Evolutionary conservation across 2,888 invertebrate genomes (phyloP), one percentile per base, ranked within the genome.

Genomic region (Anthrax anthrax): DNA sequence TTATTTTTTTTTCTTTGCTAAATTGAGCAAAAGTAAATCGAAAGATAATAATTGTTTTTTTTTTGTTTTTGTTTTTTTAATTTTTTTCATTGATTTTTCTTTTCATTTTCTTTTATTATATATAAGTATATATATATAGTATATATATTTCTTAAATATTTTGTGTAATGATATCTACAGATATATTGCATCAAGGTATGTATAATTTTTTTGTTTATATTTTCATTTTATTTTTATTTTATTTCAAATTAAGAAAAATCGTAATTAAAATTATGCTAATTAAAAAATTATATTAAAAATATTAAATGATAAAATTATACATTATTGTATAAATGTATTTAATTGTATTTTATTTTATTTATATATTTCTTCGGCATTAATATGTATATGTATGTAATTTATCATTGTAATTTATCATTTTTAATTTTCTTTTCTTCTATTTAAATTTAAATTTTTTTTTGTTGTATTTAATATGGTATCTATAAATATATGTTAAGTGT

Each of bases 11-110:
- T 55, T 54, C 58, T 60, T 57, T 61, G 63, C 63, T 65, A 62
- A 64, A 65, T 65, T 64, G 65, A 64, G 65, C 64, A 64, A 64
- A 63, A 62, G 50, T 51, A 55, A 56, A 56, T 56, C 54, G 55
- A 56, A 52, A 53, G 54, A 54, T 56, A 56, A 54, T 50, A 43
- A 37, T 46, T 46, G 23, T 23, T 23, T 23, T 23, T 23, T 23
- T 23, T 23, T 23, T 23, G 23, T 23, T 23, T 6, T 23, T 47
- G 39, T 45, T 45, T 42, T n/a, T 46, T 47, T 46, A 41, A 39
- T 44, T 39, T 40, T 49, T 44, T 39, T 46, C 46, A 42, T 39
- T 44, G 19, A 29, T 44, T 49, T 39, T 48, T 48, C 49, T 44
- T 47, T 45, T 46, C 16, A 46, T 49, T 42, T 23, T 36, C 36